Percentiles rank a stretch among this genome's conserved stretches.
phyloP scores from a whole-genome alignment of 2,888 invertebrate genomes.

The Cylloceria caligata region DNA sequence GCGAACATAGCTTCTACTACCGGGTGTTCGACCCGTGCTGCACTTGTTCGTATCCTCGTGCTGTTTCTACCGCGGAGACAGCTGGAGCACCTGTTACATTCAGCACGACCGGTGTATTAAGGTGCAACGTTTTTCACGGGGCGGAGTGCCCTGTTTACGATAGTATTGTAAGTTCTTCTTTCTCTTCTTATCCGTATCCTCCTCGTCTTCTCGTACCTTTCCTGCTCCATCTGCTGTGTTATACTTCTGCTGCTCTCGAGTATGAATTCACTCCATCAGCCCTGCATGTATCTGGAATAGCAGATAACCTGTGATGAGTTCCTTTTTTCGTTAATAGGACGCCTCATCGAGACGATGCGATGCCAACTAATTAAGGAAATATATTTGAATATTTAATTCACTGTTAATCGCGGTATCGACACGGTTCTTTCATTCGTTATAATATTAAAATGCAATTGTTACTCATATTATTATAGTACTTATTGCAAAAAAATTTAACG shows the following conservation, averaged over 20 bases:
- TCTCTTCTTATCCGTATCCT: constrained; percentile 27
- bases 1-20: constrained; percentile 28
- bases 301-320: constrained; percentile 59
- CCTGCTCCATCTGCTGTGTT: constrained; percentile 54
- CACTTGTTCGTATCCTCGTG: constrained; percentile 66
- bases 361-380: constrained; percentile 32
- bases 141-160: constrained; percentile 49
- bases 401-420: neutral
- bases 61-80: constrained; percentile 80
- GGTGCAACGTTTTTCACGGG: constrained; percentile 78
- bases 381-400: constrained; percentile 9
- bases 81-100: constrained; percentile 82
- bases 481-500: too few relatives aligned
- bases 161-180: constrained; percentile 29
- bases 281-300: constrained; percentile 70
- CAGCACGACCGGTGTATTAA: constrained; percentile 74
- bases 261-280: constrained; percentile 69
- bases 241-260: constrained; percentile 21
- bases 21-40: constrained; percentile 49
- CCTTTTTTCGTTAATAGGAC: constrained; percentile 35
- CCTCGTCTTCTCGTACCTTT: constrained; percentile 46
- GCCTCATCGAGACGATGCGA: constrained; percentile 12
- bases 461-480: too few relatives aligned
- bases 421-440: too few relatives aligned
- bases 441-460: too few relatives aligned